phyloP scores from a whole-genome alignment of 2,797 vertebrate species.

The Enoplosus armatus region DNA sequence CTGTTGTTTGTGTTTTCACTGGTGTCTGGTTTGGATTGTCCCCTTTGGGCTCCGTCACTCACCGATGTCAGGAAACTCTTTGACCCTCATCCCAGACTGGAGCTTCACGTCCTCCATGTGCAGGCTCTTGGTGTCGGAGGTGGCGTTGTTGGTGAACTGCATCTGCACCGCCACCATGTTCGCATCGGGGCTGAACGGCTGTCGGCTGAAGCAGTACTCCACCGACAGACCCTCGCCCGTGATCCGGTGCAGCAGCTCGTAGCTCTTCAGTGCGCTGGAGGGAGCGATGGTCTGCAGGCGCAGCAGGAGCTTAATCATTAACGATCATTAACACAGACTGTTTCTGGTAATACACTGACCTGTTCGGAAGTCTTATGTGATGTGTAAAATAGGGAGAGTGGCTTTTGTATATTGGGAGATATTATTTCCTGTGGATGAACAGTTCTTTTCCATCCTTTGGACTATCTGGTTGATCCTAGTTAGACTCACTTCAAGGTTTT shows the following conservation, averaged over 20 bases:
- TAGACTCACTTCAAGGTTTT: neutral
- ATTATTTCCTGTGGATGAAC: neutral
- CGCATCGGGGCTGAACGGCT: slow-evolving; percentile 89
- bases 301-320: neutral
- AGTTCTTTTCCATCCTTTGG: neutral
- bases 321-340: neutral
- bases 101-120: slow-evolving; percentile 90
- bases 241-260: slow-evolving; percentile 95
- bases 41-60: slow-evolving; percentile 27
- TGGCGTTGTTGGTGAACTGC: slow-evolving; percentile 94
- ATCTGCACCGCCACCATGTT: slow-evolving; percentile 96
- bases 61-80: slow-evolving; percentile 96
- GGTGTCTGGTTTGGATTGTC: neutral
- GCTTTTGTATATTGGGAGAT: neutral
- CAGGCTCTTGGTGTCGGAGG: slow-evolving; percentile 89
- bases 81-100: slow-evolving; percentile 93
- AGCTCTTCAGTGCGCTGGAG: slow-evolving; percentile 84
- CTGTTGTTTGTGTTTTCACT: too few relatives aligned
- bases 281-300: slow-evolving; percentile 86
- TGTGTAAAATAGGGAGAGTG: neutral
- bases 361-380: neutral
- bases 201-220: slow-evolving; percentile 95
- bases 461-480: neutral
- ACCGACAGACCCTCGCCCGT: slow-evolving; percentile 94
- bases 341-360: neutral